Evolutionary conservation across 2,888 invertebrate genomes (phyloP), one percentile per base, ranked within the genome.

Genomic region (Cotesia congregata): DNA sequence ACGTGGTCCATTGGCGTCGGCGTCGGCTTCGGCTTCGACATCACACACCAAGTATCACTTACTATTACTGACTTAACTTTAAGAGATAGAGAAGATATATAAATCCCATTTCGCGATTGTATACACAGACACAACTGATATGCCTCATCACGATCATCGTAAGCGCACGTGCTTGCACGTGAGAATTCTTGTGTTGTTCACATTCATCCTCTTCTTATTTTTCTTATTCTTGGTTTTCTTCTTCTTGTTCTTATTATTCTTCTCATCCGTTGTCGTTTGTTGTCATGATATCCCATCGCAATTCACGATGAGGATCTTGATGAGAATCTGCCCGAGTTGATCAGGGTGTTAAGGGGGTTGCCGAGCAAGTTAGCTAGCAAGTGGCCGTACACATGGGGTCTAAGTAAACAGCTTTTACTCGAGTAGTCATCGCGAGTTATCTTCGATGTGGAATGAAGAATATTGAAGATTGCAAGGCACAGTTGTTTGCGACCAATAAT

Each of bases 81-180:
- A 50, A 50, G 50, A 50, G 50, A 50, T 50, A 50, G 6, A 50
- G 12, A 50, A 50, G 12, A 50, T 50, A 50, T 50, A 50, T 50
- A 50, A 50, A 50, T 50, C 50, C 12, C 50, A 50, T 50, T 50
- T 12, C 50, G 12, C 50, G 50, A 50, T 50, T 50, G 50, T 50
- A 50, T 50, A 50, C 50, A 50, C 12, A 30, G 30, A 50, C 50
- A 50, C 50, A 50, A 50, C 50, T 50, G 50, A 50, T 50, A 50
- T 65, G 30, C 65, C 62, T 17, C 67, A 39, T 68, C 20, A 68
- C 50, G 40, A 20, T 17, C 20, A 15, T 30, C 60, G 17, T 30
- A 41, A 62, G 69, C 75, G 79, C 79, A 79, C 79, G 80, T 78
- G 78, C 76, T 62, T 77, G 75, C 79, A 78, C 78, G 80, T 81